Evolutionary conservation across 2,113 vertebrate species (phyloP).

Genomic region (Sinocyclocheilus anophthalmus): DNA sequence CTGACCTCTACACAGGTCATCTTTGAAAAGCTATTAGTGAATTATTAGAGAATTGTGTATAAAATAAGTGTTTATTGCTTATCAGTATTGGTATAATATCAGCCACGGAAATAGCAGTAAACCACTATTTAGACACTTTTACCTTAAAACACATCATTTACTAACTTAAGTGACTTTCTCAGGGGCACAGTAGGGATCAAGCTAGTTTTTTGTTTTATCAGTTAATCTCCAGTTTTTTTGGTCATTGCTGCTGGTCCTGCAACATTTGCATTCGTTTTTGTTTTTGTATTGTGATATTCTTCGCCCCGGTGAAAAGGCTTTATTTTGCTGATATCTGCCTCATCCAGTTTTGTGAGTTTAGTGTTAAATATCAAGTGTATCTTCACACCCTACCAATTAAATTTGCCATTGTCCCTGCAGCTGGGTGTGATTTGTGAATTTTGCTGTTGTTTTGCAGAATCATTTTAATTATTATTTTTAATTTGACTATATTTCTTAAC

Average conservation of each 20-base stretch:
- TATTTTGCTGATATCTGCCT: conserved; percentile 7
- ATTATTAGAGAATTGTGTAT: too few relatives aligned
- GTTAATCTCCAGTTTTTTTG: background rate
- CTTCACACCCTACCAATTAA: conserved; percentile 21
- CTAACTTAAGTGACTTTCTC: background rate
- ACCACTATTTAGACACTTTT: too few relatives aligned
- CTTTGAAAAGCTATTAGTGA: background rate
- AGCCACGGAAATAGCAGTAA: too few relatives aligned
- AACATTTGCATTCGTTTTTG: background rate
- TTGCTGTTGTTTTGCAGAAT: background rate
- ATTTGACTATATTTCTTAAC: too few relatives aligned
- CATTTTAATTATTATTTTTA: background rate
- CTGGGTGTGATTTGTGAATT: background rate
- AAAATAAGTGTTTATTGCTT: too few relatives aligned
- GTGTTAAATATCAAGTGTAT: conserved; percentile 18
- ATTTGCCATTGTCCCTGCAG: background rate
- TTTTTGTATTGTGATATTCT: conserved; percentile 22
- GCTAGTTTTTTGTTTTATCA: background rate
- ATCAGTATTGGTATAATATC: background rate
- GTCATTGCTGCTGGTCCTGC: background rate
- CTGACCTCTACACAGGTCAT: background rate
- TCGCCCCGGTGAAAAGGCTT: background rate
- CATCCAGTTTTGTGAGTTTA: conserved; percentile 31
- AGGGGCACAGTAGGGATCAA: background rate
- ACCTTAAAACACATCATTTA: background rate